phyloP scores from a whole-genome alignment of 2,888 invertebrate genomes.

The Polydrusus cervinus region DNA sequence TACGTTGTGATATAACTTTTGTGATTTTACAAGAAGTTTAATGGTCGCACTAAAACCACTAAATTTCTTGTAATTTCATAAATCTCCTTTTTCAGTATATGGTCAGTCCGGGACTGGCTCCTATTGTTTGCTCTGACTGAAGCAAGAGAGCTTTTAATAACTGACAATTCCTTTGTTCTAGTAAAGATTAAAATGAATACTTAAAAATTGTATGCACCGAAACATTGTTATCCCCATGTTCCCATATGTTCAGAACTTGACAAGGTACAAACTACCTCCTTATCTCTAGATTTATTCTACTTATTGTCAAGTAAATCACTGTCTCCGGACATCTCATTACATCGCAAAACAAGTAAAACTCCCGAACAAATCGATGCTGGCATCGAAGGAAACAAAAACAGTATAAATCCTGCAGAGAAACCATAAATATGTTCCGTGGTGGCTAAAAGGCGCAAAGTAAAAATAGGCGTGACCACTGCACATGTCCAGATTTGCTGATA shows the following conservation, averaged over 20 bases:
- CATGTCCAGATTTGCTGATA: slow-evolving; percentile 61
- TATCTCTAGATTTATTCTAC: slow-evolving; percentile 24
- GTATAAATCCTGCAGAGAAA: slow-evolving; percentile 60
- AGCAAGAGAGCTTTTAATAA: too few species aligned
- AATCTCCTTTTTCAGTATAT: too few species aligned
- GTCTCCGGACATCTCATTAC: slow-evolving; percentile 23
- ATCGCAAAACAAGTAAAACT: slow-evolving; percentile 39
- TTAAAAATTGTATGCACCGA: background rate
- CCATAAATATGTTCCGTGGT: slow-evolving; percentile 61
- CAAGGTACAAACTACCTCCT: slow-evolving; percentile 30
- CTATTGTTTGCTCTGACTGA: too few species aligned
- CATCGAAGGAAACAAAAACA: slow-evolving; percentile 60
- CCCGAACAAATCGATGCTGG: slow-evolving; percentile 57
- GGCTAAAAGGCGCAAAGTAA: slow-evolving; percentile 43
- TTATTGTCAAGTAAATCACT: slow-evolving; percentile 34
- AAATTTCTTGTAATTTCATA: too few species aligned
- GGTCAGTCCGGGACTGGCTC: too few species aligned
- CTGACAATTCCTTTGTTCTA: too few species aligned
- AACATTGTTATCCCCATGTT: background rate
- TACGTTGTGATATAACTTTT: too few species aligned
- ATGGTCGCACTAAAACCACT: too few species aligned
- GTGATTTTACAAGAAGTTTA: too few species aligned
- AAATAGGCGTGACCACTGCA: slow-evolving; percentile 56
- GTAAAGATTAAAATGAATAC: background rate
- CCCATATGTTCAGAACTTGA: background rate